These are phyloP conservation scores for Grantiella picta DNA, from an alignment of 2,113 vertebrate genomes.

Conservation along the genomic window DNA sequence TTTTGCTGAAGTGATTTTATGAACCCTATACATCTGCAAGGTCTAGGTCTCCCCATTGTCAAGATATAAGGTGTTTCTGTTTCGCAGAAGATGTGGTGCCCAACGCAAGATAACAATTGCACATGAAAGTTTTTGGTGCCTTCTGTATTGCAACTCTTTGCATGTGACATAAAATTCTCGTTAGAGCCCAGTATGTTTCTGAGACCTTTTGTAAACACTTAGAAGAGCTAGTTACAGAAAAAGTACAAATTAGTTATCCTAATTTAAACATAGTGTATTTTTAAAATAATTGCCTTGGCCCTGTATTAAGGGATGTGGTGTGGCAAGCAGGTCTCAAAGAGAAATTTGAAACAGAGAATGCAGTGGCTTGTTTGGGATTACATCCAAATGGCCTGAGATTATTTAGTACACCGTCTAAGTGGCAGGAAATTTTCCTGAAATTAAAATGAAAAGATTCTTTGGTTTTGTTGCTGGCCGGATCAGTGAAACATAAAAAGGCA, in stretches of 20 bases:
- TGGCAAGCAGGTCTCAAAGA: neutral
- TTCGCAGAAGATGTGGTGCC: neutral
- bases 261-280: neutral
- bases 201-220: neutral
- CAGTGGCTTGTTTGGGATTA: neutral
- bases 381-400: neutral
- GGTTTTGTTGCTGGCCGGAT: neutral
- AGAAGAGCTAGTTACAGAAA: neutral
- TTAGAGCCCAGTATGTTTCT: neutral
- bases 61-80: neutral
- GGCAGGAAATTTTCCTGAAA: neutral
- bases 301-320: neutral
- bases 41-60: neutral
- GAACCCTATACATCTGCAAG: neutral
- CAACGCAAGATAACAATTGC: neutral
- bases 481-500: neutral
- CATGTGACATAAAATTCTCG: neutral
- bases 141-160: neutral
- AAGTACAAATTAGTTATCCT: neutral
- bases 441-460: neutral
- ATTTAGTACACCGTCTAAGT: neutral
- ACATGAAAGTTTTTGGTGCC: neutral
- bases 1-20: neutral
- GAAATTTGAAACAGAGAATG: neutral
- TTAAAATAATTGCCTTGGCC: neutral